Base-by-base conservation (phyloP, 2,113 vertebrate species). In the Semicossyphus pulcher region DNA sequence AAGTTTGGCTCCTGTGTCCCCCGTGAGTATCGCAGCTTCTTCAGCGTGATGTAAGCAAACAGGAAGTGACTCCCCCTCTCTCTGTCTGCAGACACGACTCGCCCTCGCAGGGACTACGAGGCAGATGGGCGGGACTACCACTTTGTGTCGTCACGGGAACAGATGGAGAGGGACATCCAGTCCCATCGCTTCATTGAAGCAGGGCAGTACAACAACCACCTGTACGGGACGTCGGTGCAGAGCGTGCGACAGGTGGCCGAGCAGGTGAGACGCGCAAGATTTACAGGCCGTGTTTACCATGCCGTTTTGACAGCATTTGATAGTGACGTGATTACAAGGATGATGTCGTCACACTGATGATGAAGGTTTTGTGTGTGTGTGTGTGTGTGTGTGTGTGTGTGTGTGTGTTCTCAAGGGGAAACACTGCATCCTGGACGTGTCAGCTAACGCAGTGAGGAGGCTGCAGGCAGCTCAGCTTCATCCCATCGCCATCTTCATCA, bases 91-190 rank as follows among this genome's bases (percentile, higher is more conserved):
- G 96, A 97, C 68, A 97, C 96, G 0, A 97, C 96, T 0, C 94
- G 96, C 47, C 96, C 96, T 1, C 95, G 94, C 67, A 88, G 96
- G 70, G 96, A 97, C 54, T 97, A 97, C 18, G 96, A 97, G 93
- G 88, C 93, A 1, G 96, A 97, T 2, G 95, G 95, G 12, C 94
- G 96, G 61, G 96, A 97, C 83, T 97, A 97, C 78, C 96, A 97
- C 91, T 97, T 97, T 63, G 96, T 97, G 78, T 93, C 94, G 0
- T 97, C 96, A 10, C 94, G 96, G 72, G 96, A 97, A 81, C 96
- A 97, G 90, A 97, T 97, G 96, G 96, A 97, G 92, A 95, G 95
- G 41, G 96, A 97, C 90, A 97, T 97, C 78, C 96, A 97, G 81
- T 94, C 93, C 0, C 96, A 97, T 78, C 95, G 95, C 78, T 97